Conservation (phyloP, 2,113 vertebrate genomes). For the Nipponia nippon region DNA sequence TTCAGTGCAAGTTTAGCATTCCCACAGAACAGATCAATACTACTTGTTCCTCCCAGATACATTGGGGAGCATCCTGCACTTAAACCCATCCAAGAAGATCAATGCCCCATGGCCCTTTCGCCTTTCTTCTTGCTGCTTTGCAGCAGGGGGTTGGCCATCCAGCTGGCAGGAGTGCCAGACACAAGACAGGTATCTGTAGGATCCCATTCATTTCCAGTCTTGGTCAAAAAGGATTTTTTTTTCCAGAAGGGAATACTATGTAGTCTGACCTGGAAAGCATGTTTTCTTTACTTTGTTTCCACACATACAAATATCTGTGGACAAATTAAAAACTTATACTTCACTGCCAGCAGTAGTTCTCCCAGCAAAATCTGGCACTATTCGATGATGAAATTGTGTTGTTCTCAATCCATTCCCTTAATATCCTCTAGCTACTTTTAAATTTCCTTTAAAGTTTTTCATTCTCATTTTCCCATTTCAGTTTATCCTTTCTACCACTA, state of each 20-base stretch:
- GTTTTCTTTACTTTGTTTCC: neutral
- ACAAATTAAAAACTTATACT: neutral
- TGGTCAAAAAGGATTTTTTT: neutral
- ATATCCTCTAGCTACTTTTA: neutral
- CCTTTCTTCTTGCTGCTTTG: neutral
- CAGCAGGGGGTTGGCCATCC: neutral
- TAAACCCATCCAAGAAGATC: neutral
- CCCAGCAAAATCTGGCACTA: neutral
- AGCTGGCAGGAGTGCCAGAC: neutral
- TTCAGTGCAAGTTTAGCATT: constrained; percentile 48
- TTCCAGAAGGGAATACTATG: neutral
- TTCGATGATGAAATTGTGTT: neutral
- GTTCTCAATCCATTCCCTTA: neutral
- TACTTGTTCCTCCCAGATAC: constrained; percentile 29
- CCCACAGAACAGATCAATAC: constrained; percentile 59
- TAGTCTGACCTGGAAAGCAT: neutral
- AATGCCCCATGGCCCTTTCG: neutral
- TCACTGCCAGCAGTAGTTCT: neutral
- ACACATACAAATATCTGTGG: neutral
- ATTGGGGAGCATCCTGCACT: neutral
- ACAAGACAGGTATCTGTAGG: neutral
- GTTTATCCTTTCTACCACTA: constrained; percentile 12
- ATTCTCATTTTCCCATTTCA: neutral
- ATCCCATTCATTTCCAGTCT: neutral
- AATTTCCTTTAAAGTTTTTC: constrained; percentile 4